Base-by-base conservation (phyloP, 2,888 invertebrate genomes). In the Philaethria dido region DNA sequence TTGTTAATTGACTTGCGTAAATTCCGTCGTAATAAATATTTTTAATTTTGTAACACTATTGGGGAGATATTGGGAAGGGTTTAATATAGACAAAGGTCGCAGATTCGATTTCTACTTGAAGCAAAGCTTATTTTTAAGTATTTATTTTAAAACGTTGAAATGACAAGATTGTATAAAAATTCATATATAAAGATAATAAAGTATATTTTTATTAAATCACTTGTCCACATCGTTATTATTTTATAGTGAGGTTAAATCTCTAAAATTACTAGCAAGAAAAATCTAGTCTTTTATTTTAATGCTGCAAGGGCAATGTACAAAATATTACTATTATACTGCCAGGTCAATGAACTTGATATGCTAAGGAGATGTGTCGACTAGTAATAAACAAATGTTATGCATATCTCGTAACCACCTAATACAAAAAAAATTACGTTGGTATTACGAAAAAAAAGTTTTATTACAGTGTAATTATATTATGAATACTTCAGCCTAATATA, bases 1-100 rank as follows among this genome's bases (percentile, higher is more conserved):
- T 6, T 57, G 36, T 39, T 16, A 45, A 60, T 60, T 22, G 60
- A 45, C 45, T 60, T 60, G 16, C 60, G 45, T 29, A 44, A 57
- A 22, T 57, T 42, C 4, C 2, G 22, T 57, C 20, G 39, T 39
- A 39, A 2, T 39, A 22, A 14, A 42, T 42, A 20, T 36, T 36
- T n/a, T 55, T 22, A 2, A 14, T n/a, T n/a, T 16, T n/a, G 39
- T 9, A 18, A 1, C 39, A 14, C n/a, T 4, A 44, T 9, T n/a
- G 20, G n/a, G 6, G 25, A n/a, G 9, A 8, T 25, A n/a, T 6
- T n/a, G n/a, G n/a, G n/a, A n/a, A n/a, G n/a, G n/a, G 4, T n/a
- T n/a, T n/a, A n/a, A n/a, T n/a, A 25, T 1, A 3, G 2, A 25
- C 1, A 3, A 25, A 8, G 9, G 48, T 25, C 8, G n/a, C 9